Conservation (phyloP, 2,113 vertebrate genomes). For the Pituophis catenifer region DNA sequence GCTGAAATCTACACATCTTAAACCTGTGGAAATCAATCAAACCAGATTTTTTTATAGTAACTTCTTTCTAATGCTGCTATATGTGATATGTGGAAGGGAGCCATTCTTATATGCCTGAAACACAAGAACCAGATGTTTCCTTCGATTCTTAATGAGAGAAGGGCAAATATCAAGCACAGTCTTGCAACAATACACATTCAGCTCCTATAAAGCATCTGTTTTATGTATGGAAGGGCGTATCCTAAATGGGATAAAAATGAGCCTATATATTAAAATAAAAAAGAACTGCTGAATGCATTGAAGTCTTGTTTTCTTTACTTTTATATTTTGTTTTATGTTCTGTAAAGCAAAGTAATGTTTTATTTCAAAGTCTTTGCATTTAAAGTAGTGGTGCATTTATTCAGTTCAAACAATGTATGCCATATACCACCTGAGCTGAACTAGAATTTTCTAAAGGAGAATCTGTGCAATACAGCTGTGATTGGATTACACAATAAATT, state of each 20-base stretch:
- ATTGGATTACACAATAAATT: no score
- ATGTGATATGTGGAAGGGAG: neutral
- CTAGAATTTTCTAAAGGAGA: neutral
- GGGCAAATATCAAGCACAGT: neutral
- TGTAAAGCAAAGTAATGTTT: constrained; percentile 12
- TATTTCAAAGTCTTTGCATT: neutral
- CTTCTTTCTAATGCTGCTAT: constrained; percentile 20
- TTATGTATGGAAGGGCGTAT: constrained; percentile 14
- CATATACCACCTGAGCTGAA: neutral
- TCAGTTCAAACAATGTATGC: neutral
- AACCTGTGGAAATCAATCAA: constrained; percentile 7
- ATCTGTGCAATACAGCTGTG: neutral
- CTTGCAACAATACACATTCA: neutral
- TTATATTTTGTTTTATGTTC: constrained; percentile 14
- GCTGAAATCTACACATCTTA: neutral
- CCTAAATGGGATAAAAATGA: constrained; percentile 16
- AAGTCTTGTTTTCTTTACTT: constrained; percentile 4
- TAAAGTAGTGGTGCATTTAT: neutral
- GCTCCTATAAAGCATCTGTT: constrained; percentile 9
- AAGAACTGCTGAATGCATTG: neutral
- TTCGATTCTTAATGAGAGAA: constrained; percentile 16
- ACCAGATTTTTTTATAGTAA: neutral
- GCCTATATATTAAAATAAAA: neutral
- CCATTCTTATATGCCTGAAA: neutral
- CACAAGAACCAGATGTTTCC: constrained; percentile 15